Evolutionary conservation across 1,140 invertebrate species (phyloP).

Genomic region (Elysia chlorotica): DNA sequence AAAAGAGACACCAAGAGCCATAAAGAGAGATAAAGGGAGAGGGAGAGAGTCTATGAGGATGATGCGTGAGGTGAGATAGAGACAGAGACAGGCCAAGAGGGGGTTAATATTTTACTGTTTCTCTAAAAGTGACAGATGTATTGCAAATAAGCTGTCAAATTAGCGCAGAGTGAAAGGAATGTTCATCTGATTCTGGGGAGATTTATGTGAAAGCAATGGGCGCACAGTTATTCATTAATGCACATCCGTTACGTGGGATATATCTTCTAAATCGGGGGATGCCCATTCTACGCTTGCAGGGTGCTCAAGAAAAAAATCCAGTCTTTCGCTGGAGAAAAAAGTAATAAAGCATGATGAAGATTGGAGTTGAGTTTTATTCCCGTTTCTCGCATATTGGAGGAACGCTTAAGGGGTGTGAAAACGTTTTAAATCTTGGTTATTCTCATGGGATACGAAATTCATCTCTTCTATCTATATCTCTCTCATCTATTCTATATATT

Average conservation of each 20-base stretch:
- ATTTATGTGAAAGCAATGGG: too few relatives aligned
- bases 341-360: too few relatives aligned
- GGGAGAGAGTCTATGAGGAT: conserved; percentile 1
- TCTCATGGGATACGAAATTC: background rate
- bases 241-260: too few relatives aligned
- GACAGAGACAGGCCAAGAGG: background rate
- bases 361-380: background rate
- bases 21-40: background rate
- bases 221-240: too few relatives aligned
- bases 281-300: too few relatives aligned
- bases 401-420: background rate
- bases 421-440: background rate
- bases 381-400: background rate
- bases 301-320: too few relatives aligned
- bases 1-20: background rate
- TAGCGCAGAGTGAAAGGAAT: background rate
- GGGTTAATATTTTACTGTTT: background rate
- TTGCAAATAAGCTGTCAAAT: background rate
- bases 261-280: too few relatives aligned
- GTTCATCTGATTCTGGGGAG: background rate
- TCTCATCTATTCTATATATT: background rate
- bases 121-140: background rate
- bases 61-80: background rate
- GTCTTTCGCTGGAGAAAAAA: too few relatives aligned
- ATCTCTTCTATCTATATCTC: background rate